Evolutionary conservation across 2,113 vertebrate genomes (phyloP), one percentile per base, ranked within the genome.

Genomic region (Nesospiza acunhae): DNA sequence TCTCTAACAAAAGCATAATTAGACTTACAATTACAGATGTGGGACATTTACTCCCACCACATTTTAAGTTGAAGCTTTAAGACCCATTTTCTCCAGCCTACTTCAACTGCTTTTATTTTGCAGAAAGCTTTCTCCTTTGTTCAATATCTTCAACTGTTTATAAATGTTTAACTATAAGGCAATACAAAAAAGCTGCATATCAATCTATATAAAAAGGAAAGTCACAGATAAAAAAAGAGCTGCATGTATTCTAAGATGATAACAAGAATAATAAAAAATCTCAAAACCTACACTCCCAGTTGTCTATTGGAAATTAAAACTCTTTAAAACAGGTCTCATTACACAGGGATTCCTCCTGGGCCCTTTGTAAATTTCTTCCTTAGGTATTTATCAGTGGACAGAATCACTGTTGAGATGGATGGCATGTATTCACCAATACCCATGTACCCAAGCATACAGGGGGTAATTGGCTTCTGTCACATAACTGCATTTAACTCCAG

Each of bases 401-500:
- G 39, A 95, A 90, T 93, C 84, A 83, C 33, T 56, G 23, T 30
- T 70, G 84, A 85, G 67, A 83, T 27, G 47, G 79, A 95, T 60
- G 81, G 50, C 30, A 52, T 88, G 46, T 37, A 60, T 79, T 95
- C 91, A 66, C 87, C 81, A 69, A 39, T 27, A 87, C 11, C 75
- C 60, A 81, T 56, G 66, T 95, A 91, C 68, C n/a, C 74, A 82
- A 92, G 37, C 68, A 90, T 59, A 47, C 42, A 87, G 64, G 30
- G 18, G 26, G 66, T 92, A 98, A 97, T 94, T 93, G 81, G 39
- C 69, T 93, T 97, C 50, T 96, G 94, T 90, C 93, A 96, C 47
- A 75, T 96, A 89, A 89, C 74, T 83, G 39, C 83, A 31, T 89
- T 97, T 82, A 91, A 52, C 77, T 96, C 30, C 53, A 96, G 90